phyloP scores from a whole-genome alignment of 2,113 vertebrate species.

The Casuarius casuarius region DNA sequence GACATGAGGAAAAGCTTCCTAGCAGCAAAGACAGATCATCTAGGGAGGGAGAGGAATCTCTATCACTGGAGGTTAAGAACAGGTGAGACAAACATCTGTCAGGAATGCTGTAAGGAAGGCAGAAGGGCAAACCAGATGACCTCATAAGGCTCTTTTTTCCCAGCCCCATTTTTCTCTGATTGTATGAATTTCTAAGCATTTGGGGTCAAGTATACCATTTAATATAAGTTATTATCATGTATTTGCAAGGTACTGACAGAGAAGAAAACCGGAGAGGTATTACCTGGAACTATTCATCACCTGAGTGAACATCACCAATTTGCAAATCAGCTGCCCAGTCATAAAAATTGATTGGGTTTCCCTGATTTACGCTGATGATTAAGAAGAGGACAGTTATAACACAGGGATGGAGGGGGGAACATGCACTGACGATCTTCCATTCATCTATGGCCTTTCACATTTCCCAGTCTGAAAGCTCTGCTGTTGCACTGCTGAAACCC shows the following conservation, averaged over 20 bases:
- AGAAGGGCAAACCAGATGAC: slow-evolving; percentile 63
- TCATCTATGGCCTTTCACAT: background rate
- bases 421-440: background rate
- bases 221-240: slow-evolving; percentile 29
- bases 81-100: slow-evolving; percentile 68
- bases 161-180: slow-evolving; percentile 35
- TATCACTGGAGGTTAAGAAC: slow-evolving; percentile 31
- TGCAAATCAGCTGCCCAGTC: slow-evolving; percentile 33
- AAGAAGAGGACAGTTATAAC: background rate
- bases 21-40: background rate
- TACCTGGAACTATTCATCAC: slow-evolving; percentile 49
- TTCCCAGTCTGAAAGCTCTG: background rate
- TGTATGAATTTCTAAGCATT: slow-evolving; percentile 55
- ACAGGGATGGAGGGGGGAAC: background rate
- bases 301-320: background rate
- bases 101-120: slow-evolving; percentile 32
- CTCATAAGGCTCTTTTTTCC: background rate
- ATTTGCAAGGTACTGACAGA: background rate
- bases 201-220: slow-evolving; percentile 42
- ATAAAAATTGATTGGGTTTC: background rate
- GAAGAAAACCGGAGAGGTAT: background rate
- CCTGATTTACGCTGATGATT: background rate
- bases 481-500: background rate
- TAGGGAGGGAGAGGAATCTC: slow-evolving; percentile 3
- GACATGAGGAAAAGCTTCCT: background rate